These are phyloP conservation scores for Strongylocentrotus purpuratus DNA, from an alignment of 35 echinoderm and acorn worm genomes.

Conservation along the genomic window DNA sequence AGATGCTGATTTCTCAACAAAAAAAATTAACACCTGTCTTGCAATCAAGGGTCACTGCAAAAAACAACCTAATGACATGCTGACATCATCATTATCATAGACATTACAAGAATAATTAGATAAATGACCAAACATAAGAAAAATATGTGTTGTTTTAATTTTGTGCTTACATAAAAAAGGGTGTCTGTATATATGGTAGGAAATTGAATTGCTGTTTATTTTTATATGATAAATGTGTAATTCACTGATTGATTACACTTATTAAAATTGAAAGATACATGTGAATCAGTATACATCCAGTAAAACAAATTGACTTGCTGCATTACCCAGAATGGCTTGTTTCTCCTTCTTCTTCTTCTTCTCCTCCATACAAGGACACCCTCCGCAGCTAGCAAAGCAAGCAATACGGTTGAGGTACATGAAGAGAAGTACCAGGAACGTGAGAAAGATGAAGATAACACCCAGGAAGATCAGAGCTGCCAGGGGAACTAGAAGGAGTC, in stretches of 20 bases:
- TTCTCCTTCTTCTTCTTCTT: conserved; percentile 61
- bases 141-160: too few species aligned
- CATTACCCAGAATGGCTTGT: conserved; percentile 60
- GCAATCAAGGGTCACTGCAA: not conserved
- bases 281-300: not conserved
- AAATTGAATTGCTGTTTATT: too few species aligned
- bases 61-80: too few species aligned
- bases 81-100: too few species aligned
- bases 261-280: too few species aligned
- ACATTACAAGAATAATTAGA: too few species aligned
- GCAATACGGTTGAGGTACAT: conserved; percentile 76
- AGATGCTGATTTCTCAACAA: not conserved
- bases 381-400: conserved; percentile 74
- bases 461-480: conserved; percentile 66
- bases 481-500: conserved; percentile 47
- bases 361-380: conserved; percentile 74
- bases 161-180: too few species aligned
- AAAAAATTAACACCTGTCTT: not conserved
- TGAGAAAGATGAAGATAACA: conserved; percentile 58
- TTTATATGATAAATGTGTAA: too few species aligned
- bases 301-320: not conserved
- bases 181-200: too few species aligned
- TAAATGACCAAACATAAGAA: too few species aligned
- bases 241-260: too few species aligned
- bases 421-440: conserved; percentile 59